These are phyloP conservation scores for Petrocephalus sullivani DNA, from an alignment of 2,797 vertebrate species.

Conservation along the genomic window DNA sequence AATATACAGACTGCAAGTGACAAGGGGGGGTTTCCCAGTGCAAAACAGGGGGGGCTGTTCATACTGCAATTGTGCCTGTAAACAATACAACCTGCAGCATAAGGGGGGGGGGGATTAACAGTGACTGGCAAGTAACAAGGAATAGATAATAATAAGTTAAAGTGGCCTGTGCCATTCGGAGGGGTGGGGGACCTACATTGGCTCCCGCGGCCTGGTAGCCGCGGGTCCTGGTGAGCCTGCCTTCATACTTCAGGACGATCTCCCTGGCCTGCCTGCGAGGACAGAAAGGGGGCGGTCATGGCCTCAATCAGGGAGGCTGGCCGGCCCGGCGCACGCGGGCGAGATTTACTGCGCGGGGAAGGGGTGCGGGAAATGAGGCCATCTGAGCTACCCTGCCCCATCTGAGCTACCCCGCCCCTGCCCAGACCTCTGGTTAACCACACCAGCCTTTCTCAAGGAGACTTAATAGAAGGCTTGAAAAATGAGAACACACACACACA, in stretches of 20 bases:
- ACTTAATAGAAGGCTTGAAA: neutral
- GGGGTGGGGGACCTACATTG: constrained; percentile 63
- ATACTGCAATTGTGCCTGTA: neutral
- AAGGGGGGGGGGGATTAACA: too few relatives aligned
- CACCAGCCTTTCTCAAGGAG: neutral
- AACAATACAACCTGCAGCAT: neutral
- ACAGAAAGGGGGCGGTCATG: constrained; percentile 8
- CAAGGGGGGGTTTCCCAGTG: neutral
- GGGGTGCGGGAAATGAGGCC: neutral
- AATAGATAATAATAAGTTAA: neutral
- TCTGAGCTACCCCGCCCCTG: neutral
- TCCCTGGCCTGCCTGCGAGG: constrained; percentile 83
- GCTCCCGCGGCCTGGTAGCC: constrained; percentile 95
- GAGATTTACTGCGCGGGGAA: neutral
- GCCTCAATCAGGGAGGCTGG: neutral
- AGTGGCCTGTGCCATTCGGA: neutral
- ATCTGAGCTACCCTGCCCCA: neutral
- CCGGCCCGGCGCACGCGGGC: neutral
- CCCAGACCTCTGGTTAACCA: neutral
- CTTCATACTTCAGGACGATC: constrained; percentile 88
- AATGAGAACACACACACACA: neutral
- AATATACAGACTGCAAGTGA: neutral
- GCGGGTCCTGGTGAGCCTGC: constrained; percentile 85
- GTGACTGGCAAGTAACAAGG: neutral
- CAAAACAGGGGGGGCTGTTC: neutral